Conservation (phyloP, 2,888 invertebrate species). For the Belgica antarctica region DNA sequence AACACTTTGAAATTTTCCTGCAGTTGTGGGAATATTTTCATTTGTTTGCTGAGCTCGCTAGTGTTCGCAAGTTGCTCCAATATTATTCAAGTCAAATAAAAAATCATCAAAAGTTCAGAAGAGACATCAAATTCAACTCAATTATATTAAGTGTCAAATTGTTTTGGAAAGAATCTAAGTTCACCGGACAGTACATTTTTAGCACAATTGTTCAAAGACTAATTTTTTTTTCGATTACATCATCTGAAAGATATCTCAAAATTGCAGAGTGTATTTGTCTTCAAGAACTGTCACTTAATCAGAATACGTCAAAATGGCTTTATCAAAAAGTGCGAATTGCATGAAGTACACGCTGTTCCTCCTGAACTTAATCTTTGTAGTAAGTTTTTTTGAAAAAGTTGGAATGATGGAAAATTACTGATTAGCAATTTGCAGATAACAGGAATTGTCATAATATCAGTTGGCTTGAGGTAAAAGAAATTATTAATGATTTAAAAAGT, state of each 20-base stretch:
- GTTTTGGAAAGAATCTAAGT: neutral
- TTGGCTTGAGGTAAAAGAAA: too few species aligned
- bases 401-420: neutral
- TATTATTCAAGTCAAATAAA: neutral
- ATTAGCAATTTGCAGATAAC: constrained; percentile 62
- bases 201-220: neutral
- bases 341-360: constrained; percentile 70
- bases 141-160: neutral
- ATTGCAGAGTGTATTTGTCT: neutral
- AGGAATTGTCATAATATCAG: constrained; percentile 72
- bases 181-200: too few species aligned
- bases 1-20: neutral
- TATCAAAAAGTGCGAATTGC: constrained; percentile 58
- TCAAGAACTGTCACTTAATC: neutral
- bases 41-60: neutral
- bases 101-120: neutral
- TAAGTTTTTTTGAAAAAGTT: constrained; percentile 56
- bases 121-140: neutral
- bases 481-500: too few species aligned
- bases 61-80: neutral
- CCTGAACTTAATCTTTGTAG: constrained; percentile 73
- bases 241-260: neutral
- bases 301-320: too few species aligned
- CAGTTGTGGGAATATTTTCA: neutral
- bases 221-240: constrained; percentile 5